A percentile compares a stretch with the other conserved stretches of the same genome.
phyloP scores from a whole-genome alignment of 2,888 invertebrate species.

The Galeopsomyia nigrocyanea region DNA sequence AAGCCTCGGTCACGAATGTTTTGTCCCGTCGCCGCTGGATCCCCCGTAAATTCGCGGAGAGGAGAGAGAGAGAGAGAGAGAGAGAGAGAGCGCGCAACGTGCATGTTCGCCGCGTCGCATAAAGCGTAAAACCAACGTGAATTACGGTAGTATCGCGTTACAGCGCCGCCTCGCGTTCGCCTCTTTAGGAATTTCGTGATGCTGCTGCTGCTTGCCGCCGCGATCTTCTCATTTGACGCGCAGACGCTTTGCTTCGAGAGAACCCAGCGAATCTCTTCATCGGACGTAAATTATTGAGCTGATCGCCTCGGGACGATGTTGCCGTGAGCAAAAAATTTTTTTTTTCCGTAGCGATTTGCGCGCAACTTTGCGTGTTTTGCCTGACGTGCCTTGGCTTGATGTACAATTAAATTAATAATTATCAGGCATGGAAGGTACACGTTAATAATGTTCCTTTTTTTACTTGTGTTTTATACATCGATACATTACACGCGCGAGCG shows the following conservation, averaged over 20 bases:
- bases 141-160: constrained; percentile 69
- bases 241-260: constrained; percentile 16
- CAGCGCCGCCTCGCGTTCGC: constrained; percentile 52
- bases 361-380: background rate
- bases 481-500: too few relatives aligned
- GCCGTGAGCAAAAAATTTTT: background rate
- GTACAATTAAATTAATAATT: constrained; percentile 11
- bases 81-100: constrained; percentile 43
- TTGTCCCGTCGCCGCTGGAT: constrained; percentile 62
- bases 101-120: constrained; percentile 67
- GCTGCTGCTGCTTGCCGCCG: background rate
- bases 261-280: constrained; percentile 38
- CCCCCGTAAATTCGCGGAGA: constrained; percentile 66
- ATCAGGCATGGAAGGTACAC: background rate
- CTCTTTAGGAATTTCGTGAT: constrained; percentile 24
- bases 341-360: background rate
- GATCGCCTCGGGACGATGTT: too few relatives aligned
- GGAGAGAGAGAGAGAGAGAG: constrained; percentile 47
- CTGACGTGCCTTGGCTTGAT: background rate
- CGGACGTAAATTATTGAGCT: constrained; percentile 36
- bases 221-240: constrained; percentile 24
- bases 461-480: too few relatives aligned
- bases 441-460: too few relatives aligned
- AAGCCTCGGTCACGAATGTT: constrained; percentile 64
- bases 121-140: constrained; percentile 68